These are phyloP conservation scores for Glandiceps talaboti DNA, from an alignment of 53 echinoderm and acorn worm genomes.

Conservation along the genomic window DNA sequence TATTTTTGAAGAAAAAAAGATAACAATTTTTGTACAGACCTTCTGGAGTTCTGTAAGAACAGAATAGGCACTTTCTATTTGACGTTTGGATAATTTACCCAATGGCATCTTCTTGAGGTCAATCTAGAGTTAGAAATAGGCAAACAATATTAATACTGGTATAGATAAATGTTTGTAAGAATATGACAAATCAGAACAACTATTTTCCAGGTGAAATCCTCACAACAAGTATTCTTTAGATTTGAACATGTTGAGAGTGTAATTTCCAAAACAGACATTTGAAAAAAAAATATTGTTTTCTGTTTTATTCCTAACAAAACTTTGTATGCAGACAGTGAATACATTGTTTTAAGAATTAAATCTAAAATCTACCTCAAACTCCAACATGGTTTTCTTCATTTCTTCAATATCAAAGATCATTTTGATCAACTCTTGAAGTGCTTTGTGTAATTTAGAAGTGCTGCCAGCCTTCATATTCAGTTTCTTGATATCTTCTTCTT, in stretches of 20 bases:
- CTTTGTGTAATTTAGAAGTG: constrained; percentile 43
- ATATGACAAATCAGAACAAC: too few species aligned
- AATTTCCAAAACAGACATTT: too few species aligned
- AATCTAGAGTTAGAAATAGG: constrained; percentile 37
- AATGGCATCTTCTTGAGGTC: constrained; percentile 97
- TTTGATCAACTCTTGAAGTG: constrained; percentile 63
- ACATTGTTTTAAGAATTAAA: background rate
- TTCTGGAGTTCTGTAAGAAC: constrained; percentile 83
- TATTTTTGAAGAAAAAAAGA: too few species aligned
- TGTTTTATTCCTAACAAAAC: too few species aligned
- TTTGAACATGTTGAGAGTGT: too few species aligned
- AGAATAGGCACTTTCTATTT: constrained; percentile 78
- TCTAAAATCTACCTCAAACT: constrained; percentile 71
- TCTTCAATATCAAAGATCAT: constrained; percentile 93
- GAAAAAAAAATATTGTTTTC: too few species aligned
- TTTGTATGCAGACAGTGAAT: too few species aligned
- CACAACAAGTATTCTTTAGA: too few species aligned
- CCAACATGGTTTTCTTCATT: constrained; percentile 91
- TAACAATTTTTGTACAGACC: constrained; percentile 14
- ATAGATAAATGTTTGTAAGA: too few species aligned
- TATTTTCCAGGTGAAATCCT: too few species aligned
- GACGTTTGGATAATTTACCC: constrained; percentile 75
- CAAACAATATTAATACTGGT: too few species aligned
- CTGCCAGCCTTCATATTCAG: constrained; percentile 23
- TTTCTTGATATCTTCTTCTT: constrained; percentile 52